phyloP scores from a whole-genome alignment of 30 jellyfish, hydroid and myxozoan genomes.

The Hydractinia symbiolongicarpus region DNA sequence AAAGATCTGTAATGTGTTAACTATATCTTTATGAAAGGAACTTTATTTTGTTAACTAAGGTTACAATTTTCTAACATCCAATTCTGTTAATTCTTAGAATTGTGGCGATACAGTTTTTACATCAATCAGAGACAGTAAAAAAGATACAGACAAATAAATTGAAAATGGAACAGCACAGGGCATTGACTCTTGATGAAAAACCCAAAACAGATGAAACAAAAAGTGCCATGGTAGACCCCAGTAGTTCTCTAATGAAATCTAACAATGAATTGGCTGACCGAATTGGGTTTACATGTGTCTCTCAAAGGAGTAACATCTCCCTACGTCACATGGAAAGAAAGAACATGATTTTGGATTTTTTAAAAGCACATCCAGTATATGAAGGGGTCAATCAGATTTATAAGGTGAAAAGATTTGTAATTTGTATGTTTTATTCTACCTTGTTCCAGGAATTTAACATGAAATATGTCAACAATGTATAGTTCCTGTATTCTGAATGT shows the following conservation, averaged over 20 bases:
- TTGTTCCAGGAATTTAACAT: no score
- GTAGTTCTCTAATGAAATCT: neutral
- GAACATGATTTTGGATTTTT: slow-evolving; percentile 12
- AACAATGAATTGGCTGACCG: slow-evolving; percentile 28
- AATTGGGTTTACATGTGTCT: slow-evolving; percentile 19
- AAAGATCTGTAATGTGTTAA: no score
- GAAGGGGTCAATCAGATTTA: slow-evolving; percentile 24
- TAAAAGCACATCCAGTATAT: slow-evolving; percentile 21
- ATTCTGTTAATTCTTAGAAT: slow-evolving; percentile 14
- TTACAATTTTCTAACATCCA: no score
- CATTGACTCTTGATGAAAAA: neutral
- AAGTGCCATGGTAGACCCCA: neutral
- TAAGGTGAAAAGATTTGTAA: neutral
- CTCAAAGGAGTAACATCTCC: slow-evolving; percentile 22
- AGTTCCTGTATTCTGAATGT: neutral
- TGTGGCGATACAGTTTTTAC: slow-evolving; percentile 30
- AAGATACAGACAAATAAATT: slow-evolving; percentile 22
- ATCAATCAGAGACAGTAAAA: slow-evolving; percentile 42
- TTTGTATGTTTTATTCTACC: no score
- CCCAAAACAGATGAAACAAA: slow-evolving; percentile 1
- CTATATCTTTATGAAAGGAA: no score
- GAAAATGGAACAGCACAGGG: slow-evolving; percentile 20
- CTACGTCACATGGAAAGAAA: slow-evolving; percentile 27
- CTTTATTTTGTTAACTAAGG: no score
- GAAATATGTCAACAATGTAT: no score